Conservation (phyloP, 2,797 vertebrate genomes). For the Triplophysa bombifrons region DNA sequence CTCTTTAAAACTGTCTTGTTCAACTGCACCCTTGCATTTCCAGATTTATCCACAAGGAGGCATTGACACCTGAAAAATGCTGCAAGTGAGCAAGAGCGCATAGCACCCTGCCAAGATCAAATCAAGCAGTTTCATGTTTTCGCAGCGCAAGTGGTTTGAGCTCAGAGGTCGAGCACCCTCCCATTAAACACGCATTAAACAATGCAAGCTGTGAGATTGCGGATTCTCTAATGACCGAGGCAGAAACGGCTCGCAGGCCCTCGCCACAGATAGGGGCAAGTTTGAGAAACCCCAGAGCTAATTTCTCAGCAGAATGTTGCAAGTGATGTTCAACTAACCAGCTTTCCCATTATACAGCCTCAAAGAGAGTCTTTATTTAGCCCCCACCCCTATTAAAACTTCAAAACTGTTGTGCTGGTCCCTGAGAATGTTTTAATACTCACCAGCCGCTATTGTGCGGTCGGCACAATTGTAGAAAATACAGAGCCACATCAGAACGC, state of each 20-base stretch:
- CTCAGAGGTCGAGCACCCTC: neutral
- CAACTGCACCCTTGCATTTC: neutral
- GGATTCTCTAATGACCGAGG: constrained; percentile 25
- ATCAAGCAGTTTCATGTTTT: constrained; percentile 4
- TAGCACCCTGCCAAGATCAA: neutral
- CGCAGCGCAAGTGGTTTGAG: neutral
- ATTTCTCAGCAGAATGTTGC: constrained; percentile 66
- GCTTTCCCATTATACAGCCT: constrained; percentile 74
- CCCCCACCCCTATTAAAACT: constrained; percentile 74
- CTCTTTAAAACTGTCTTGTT: neutral
- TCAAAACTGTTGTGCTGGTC: constrained; percentile 71
- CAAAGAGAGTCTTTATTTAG: constrained; percentile 79
- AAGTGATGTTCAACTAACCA: constrained; percentile 67
- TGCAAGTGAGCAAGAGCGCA: neutral
- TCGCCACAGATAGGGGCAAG: constrained; percentile 66
- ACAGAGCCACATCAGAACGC: constrained; percentile 82
- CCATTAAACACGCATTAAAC: constrained; percentile 16
- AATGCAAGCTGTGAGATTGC: neutral
- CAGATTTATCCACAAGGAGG: constrained; percentile 43
- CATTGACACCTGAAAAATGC: constrained; percentile 10
- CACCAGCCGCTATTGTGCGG: constrained; percentile 79
- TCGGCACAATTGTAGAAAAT: constrained; percentile 78
- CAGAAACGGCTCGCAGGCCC: constrained; percentile 63
- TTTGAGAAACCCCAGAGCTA: constrained; percentile 74
- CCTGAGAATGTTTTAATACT: constrained; percentile 83